Conservation (phyloP, 2,113 vertebrate genomes). For the Charina bottae region DNA sequence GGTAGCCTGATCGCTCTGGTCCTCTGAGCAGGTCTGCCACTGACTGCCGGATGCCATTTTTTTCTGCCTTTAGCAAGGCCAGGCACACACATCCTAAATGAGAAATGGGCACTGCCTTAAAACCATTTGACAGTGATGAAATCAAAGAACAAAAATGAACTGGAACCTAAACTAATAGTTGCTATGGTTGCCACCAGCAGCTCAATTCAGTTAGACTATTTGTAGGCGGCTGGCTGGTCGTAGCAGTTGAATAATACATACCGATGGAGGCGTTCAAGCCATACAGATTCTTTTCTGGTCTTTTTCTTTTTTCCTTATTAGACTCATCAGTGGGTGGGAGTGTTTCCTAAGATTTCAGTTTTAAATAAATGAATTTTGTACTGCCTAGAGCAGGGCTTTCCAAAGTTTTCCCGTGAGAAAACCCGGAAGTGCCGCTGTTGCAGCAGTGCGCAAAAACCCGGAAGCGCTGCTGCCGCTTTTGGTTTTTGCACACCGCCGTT, state of each 20-base stretch:
- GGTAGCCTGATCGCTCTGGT: not conserved
- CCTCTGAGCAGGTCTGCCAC: not conserved
- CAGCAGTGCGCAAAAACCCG: too few relatives aligned
- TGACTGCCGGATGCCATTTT: not conserved
- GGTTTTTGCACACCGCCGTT: too few relatives aligned
- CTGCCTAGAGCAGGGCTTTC: too few relatives aligned
- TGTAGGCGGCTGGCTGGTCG: slow-evolving; percentile 7
- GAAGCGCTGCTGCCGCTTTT: too few relatives aligned
- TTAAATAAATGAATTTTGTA: not conserved
- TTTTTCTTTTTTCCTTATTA: not conserved
- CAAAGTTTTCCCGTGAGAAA: too few relatives aligned
- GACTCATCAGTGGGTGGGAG: not conserved
- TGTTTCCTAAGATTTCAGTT: not conserved
- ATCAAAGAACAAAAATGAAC: slow-evolving; percentile 21
- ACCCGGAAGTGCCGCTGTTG: too few relatives aligned
- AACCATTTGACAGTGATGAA: slow-evolving; percentile 48
- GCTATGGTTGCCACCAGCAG: slow-evolving; percentile 42
- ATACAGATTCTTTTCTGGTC: not conserved
- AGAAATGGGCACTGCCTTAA: slow-evolving; percentile 43
- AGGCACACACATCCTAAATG: slow-evolving; percentile 32
- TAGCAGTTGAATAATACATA: not conserved
- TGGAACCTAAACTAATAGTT: slow-evolving; percentile 46
- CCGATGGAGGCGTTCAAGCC: not conserved
- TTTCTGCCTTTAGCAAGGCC: slow-evolving; percentile 4
- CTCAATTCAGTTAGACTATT: slow-evolving; percentile 39